Base-by-base conservation (phyloP, 2,113 vertebrate genomes). In the Centrocercus urophasianus region DNA sequence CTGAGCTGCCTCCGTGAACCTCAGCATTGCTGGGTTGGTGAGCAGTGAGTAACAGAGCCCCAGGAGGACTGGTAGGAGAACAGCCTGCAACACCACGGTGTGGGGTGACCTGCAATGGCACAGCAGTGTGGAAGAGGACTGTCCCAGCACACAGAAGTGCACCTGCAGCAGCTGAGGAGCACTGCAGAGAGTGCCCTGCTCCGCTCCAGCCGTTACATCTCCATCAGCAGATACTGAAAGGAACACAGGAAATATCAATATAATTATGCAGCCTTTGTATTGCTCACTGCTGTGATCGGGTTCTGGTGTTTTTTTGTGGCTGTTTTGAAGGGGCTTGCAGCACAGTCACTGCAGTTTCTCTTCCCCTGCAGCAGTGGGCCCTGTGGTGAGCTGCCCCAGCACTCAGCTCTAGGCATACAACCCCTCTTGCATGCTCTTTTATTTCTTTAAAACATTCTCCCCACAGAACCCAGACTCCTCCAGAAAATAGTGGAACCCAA, bases 271-370 rank as follows among this genome's bases (percentile, higher is more conserved):
- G 57, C 30, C 45, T 67, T 42, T 21, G 18, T 8, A 72, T 30
- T 1, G 48, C 19, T 52, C 17, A 54, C 1, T 24, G 18, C 0
- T 13, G 21, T 4, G 4, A 2, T 12, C 14, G 2, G 14, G 20
- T 24, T 45, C n/a, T 75, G 32, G 40, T 13, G 10, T 40, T 40
- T n/a, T n/a, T 27, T 45, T 13, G 38, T 11, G 50, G 38, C 15
- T 19, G 7, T 20, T 28, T 73, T 60, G 30, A 22, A 57, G 21
- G 36, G 25, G 27, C 15, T n/a, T 11, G 2, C 8, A 30, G 36
- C 47, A 66, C 45, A 80, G 7, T 50, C 27, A 15, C 38, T 13
- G 7, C 56, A 40, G 22, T 21, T 65, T 85, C n/a, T 8, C 30
- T 60, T 64, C 8, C 2, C 61, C 71, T 54, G 19, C 70, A 47